Base-by-base conservation (phyloP, 1,140 invertebrate genomes). In the Antheraea pernyi region DNA sequence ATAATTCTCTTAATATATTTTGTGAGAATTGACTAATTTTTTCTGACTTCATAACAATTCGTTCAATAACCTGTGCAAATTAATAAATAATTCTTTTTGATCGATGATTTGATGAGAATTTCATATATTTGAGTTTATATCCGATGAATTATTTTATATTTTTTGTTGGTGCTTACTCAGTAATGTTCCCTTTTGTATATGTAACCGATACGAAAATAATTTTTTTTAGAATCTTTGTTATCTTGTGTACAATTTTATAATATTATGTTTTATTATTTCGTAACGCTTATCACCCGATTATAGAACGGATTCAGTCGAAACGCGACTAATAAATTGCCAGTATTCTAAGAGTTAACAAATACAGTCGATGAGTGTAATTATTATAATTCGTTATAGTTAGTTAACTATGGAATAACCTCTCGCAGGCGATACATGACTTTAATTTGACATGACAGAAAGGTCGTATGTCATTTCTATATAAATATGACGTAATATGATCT, bases 331-430 rank as follows among this genome's bases (percentile, higher is more conserved):
- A 75, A 75, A 75, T 76, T 79, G 81, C 78, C 79, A 79, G 76
- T 79, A 80, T 74, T 75, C 46, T 74, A 71, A 64, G 62, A 59
- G 58, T 76, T 71, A 68, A 81, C 83, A 30, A 30, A 1, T 82
- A 30, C 22, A 8, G 84, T 83, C 84, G 84, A 87, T 86, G 84
- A 87, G 80, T 84, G 84, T 84, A 75, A 48, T 74, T 76, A 69
- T 63, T 76, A 73, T 82, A 80, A 84, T 76, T 63, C 85, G 83
- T 89, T 82, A 84, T 82, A 83, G 65, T 83, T 81, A 80, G 75
- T 70, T 76, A 70, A 74, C 65, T 16, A 16, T 53, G 46, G 6
- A 53, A 53, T 53, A 53, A 53, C 46, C 11, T 53, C 39, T 11
- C 7, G 4, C 22, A 30, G 1, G 22, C 4, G 1, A 30, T 4